Conservation (phyloP, 2,113 vertebrate genomes). For the Cettia cetti region DNA sequence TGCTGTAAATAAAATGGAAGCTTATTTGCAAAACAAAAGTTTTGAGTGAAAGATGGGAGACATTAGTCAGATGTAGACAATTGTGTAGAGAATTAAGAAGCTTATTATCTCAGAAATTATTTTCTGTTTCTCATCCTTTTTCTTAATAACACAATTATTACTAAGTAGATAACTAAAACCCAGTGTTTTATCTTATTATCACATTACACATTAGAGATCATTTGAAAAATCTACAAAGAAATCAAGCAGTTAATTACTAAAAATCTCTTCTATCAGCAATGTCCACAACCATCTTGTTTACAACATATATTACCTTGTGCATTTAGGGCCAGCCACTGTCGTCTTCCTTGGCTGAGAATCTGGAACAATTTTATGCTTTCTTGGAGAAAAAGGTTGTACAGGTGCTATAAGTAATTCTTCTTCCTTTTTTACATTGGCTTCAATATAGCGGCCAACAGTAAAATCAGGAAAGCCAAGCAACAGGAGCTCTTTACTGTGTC, state of each 20-base stretch:
- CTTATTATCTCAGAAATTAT: not conserved
- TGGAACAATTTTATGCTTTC: not conserved
- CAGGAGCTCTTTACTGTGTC: conserved; percentile 84
- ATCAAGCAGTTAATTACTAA: not conserved
- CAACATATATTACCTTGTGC: conserved; percentile 55
- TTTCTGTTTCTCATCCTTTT: not conserved
- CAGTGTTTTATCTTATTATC: not conserved
- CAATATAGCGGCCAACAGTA: conserved; percentile 81
- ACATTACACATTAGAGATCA: not conserved
- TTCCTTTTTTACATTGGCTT: conserved; percentile 74
- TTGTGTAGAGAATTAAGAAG: not conserved
- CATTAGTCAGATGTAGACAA: not conserved
- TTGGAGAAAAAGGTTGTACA: conserved; percentile 55
- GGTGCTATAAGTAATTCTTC: conserved; percentile 80
- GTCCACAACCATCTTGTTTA: not conserved
- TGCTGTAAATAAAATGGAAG: not conserved
- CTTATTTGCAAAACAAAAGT: not conserved
- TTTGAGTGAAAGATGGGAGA: not conserved
- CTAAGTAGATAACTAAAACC: not conserved
- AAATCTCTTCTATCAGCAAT: not conserved
- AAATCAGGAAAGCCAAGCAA: conserved; percentile 86
- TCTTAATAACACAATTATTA: not conserved
- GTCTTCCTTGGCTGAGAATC: conserved; percentile 6
- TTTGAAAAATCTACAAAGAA: not conserved
- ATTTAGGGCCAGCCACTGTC: conserved; percentile 48